Evolutionary conservation across 2,888 invertebrate genomes (phyloP), one percentile per base, ranked within the genome.

Genomic region (Saturnia pavonia): DNA sequence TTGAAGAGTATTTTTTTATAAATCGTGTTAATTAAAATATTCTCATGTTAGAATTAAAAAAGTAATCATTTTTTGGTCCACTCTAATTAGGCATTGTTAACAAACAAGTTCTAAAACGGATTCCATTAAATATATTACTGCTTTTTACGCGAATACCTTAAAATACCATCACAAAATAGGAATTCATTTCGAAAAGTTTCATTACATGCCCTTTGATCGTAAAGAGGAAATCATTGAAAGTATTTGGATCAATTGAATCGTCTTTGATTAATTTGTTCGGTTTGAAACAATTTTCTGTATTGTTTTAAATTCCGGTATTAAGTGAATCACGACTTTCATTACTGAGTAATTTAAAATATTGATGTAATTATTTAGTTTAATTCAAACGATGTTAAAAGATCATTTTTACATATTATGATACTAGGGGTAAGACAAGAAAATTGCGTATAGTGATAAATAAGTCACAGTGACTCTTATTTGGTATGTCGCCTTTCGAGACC

Each of bases 221-320:
- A 40, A 65, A 65, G 65, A 65, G 65, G 19, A 69, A 70, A 54
- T 69, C 34, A 71, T 57, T 43, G 70, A 67, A 75, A 72, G 75
- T 73, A 75, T 74, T 75, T 72, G 72, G 70, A 75, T 73, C 72
- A 67, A 54, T 40, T 65, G 65, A 65, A 65, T 65, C 40, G 11
- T 9, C n/a, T 40, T 65, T 40, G 0, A 40, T 19, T n/a, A 40
- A 65, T 65, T 34, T 65, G n/a, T 40, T 65, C 19, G n/a, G 40
- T 40, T 40, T 65, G 8, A n/a, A 65, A n/a, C n/a, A 40, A 65
- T 65, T 65, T 63, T 63, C 16, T 63, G 8, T 16, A 34, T 34
- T 34, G 34, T 63, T 63, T 7, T 34, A 27, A 34, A 40, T 63
- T 60, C 14, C 25, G 27, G 27, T 60, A 60, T 54, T 12, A 60